Base-by-base conservation (phyloP, 2,113 vertebrate species). In the Heloderma charlesbogerti region DNA sequence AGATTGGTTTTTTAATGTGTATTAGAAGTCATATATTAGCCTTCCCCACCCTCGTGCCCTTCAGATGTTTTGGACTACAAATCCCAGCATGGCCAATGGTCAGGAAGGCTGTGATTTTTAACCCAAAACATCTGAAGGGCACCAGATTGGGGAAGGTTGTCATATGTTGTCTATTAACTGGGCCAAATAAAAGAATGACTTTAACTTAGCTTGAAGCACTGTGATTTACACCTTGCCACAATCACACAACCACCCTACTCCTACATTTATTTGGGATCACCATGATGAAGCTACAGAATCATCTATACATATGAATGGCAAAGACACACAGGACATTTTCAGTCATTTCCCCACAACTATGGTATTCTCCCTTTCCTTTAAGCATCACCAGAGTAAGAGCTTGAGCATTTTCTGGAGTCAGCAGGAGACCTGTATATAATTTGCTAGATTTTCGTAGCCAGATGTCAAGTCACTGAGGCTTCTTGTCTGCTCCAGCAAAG, bases 1-100 rank as follows among this genome's bases (percentile, higher is more conserved):
- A 90, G 7, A 78, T 83, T 89, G 77, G 91, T 89, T 91, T 84
- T 48, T 51, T 85, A 31, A 74, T 9, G 31, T 51, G 10, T n/a
- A 45, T 80, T 67, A 3, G 20, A 31, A 48, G 40, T 51, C 25
- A 22, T 31, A 3, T 40, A 0, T 66, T 54, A 63, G 20, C 60
- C 60, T 63, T 63, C 20, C 16, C 60, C 60, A 20, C 20, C 60
- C 60, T 63, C 18, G 16, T 63, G 16, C 1, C 60, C 60, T 51
- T 8, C 48, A 51, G 48, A 51, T 51, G 48, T 51, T 51, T 51
- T 51, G 48, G 48, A 51, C 48, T 51, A 51, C 48, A 5, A 51
- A 51, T 51, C 48, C 48, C 48, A 51, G 48, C 8, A 51, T 51
- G 48, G 48, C 48, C 48, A 51, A 51, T 51, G 48, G 48, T 51